Base-by-base conservation (phyloP, 2,797 vertebrate genomes). In the Hybognathus amarus region DNA sequence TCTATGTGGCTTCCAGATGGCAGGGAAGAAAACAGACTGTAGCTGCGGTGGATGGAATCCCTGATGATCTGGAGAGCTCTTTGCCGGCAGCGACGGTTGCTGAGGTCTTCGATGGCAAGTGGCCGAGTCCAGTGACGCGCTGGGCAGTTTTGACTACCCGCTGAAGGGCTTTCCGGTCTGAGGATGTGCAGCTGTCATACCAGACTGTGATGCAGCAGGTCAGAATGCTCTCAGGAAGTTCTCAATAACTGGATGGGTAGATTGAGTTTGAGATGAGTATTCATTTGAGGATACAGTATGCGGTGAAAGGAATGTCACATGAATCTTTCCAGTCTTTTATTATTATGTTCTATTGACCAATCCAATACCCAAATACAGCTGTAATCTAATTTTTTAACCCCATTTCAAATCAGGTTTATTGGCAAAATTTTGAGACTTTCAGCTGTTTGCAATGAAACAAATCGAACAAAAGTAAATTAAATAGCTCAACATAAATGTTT, bases 131-230 rank as follows among this genome's bases (percentile, higher is more conserved):
- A 64, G 30, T 38, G 80, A 73, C 13, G 69, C 59, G 15, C 30
- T 83, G 73, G 73, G 73, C 73, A 83, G 24, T 77, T 76, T 18
- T 67, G 61, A 76, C 64, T 75, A 59, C 50, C 50, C 20, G 50
- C 81, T 68, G 73, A 83, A 83, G 81, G 73, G 63, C 50, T 77
- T 68, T 83, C 64, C 73, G 81, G 63, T 77, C 47, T 68, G 24
- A 83, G 81, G 63, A 66, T 69, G 73, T 56, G 73, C 81, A 83
- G 73, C 73, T 83, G 73, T 83, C 81, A 83, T 42, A 83, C 24
- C 80, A 83, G 73, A 75, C 71, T 83, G 81, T 42, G 63, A 76
- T 83, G 52, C 73, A 83, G 73, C 81, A 83, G 81, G 81, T 77
- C 73, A 56, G 63, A 42, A 76, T 68, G 63, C 63, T 47, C 59